Base-by-base conservation (phyloP, 2,797 vertebrate genomes). In the Myripristis murdjan region DNA sequence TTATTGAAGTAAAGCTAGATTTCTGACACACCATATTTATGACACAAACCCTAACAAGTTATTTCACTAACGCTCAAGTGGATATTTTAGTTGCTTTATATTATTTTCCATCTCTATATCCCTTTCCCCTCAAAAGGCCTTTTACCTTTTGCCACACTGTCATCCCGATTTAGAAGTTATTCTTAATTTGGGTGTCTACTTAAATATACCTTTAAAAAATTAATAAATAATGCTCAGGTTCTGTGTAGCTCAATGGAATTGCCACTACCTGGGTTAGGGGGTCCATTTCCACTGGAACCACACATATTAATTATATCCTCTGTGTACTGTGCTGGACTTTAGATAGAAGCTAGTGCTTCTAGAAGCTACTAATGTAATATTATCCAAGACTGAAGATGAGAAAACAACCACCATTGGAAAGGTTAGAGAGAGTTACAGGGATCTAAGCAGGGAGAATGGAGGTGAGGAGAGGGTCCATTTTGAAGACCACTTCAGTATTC, bases 381-480 rank as follows among this genome's bases (percentile, higher is more conserved):
- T 35, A 20, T n/a, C 22, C 20, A 35, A 47, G 20, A 56, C 8
- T 1, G 37, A 18, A 62, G 24, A 47, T 35, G 16, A 55, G 16
- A 35, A n/a, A 24, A 57, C 7, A 73, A 39, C 56, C 11, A 73
- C 76, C 31, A n/a, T 55, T 67, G 31, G 22, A 14, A 58, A 70
- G 16, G 28, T 16, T 31, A 6, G 26, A 58, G 2, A n/a, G 15
- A 26, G 49, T 56, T 7, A 58, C 24, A 22, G 8, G 9, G 14
- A 43, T 10, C 35, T 37, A 11, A 16, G 28, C 49, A 6, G 10
- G 4, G 15, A 3, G 6, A 56, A 60, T 55, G 48, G n/a, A 64
- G 55, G 16, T 14, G 15, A 56, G 35, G 53, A 47, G 22, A 35
- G 55, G 49, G 23, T 39, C 26, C 44, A 62, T 65, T 59, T 77